Percentiles rank a stretch among this genome's conserved stretches.
phyloP scores from a whole-genome alignment of 2,888 invertebrate species.

The Coelinius sp. region DNA sequence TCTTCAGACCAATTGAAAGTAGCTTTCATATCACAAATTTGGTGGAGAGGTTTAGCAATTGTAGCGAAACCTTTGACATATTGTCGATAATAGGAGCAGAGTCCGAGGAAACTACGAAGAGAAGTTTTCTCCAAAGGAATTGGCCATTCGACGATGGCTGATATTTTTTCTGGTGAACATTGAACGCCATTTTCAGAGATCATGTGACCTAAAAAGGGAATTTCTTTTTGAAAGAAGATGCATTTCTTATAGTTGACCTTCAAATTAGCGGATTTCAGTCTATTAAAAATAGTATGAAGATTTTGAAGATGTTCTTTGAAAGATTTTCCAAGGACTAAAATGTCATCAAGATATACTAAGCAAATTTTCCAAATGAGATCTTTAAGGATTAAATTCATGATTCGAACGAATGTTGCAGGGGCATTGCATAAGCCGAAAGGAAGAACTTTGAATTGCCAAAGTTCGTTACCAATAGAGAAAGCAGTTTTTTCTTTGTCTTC shows the following conservation, averaged over 20 bases:
- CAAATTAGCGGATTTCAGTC: background rate
- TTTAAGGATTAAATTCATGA: slow-evolving; percentile 30
- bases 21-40: slow-evolving; percentile 41
- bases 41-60: slow-evolving; percentile 43
- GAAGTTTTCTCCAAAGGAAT: slow-evolving; percentile 37
- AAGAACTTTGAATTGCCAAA: no score
- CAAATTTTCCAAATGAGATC: slow-evolving; percentile 51
- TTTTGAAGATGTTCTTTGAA: background rate
- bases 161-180: background rate
- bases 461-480: background rate
- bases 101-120: slow-evolving; percentile 48
- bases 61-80: slow-evolving; percentile 42
- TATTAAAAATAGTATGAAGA: background rate
- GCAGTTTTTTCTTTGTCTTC: background rate
- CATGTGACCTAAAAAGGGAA: background rate
- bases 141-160: background rate
- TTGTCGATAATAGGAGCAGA: slow-evolving; percentile 48
- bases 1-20: slow-evolving; percentile 37
- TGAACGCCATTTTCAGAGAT: background rate
- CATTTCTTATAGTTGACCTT: background rate
- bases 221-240: background rate
- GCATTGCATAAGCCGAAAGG: no score
- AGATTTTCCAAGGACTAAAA: background rate
- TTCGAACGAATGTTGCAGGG: slow-evolving; percentile 19
- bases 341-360: slow-evolving; percentile 5